Conservation (phyloP, 2,113 vertebrate species). For the Bettongia penicillata region DNA sequence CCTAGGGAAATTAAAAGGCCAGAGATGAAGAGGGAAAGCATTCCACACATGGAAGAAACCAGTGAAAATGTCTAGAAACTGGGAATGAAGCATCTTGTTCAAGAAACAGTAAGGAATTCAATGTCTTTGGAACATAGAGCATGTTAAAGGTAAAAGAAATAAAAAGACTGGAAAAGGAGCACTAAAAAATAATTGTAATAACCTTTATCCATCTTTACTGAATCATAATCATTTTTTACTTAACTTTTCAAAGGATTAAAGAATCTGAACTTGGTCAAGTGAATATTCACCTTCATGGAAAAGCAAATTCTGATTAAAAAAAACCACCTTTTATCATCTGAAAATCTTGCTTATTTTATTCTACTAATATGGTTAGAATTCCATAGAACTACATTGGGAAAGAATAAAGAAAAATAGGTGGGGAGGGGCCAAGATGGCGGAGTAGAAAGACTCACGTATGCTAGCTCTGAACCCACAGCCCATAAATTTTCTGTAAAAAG, state of each 20-base stretch:
- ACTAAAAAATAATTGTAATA: background rate
- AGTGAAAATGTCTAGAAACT: background rate
- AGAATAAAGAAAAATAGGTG: background rate
- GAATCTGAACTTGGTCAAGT: background rate
- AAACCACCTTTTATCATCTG: background rate
- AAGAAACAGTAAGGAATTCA: background rate
- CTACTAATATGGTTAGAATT: background rate
- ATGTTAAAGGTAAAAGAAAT: background rate
- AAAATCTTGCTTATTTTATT: background rate
- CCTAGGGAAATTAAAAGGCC: background rate
- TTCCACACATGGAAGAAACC: background rate
- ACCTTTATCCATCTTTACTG: background rate
- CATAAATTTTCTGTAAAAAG: too few relatives aligned
- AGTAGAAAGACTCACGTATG: too few relatives aligned
- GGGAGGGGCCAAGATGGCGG: too few relatives aligned
- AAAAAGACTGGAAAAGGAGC: background rate
- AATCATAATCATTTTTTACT: background rate
- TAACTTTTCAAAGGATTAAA: background rate
- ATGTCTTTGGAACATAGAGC: background rate
- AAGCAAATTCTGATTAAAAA: background rate
- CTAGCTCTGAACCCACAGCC: too few relatives aligned
- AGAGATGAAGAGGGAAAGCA: background rate
- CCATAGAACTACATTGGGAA: background rate
- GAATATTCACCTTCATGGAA: background rate
- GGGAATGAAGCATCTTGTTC: background rate